Conservation (phyloP, 2,888 invertebrate genomes). For the Drosophila nigritarsus region DNA sequence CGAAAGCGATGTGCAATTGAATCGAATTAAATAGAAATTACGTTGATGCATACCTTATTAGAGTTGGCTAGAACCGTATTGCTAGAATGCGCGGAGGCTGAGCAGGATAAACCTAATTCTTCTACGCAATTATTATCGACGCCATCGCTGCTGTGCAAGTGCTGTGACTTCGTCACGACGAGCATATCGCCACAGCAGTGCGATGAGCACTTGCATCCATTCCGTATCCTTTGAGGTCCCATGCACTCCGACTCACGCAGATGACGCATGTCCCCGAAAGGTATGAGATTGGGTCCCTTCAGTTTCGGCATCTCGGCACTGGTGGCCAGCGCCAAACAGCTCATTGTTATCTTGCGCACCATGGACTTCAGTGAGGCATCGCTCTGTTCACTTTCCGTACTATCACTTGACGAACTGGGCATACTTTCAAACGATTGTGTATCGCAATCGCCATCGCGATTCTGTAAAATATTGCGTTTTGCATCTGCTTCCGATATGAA, state of each 20-base stretch:
- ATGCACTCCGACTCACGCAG: slow-evolving; percentile 56
- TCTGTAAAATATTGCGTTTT: slow-evolving; percentile 9
- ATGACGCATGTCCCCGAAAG: slow-evolving; percentile 70
- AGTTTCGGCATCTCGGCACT: slow-evolving; percentile 60
- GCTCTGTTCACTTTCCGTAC: slow-evolving; percentile 63
- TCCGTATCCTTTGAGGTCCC: slow-evolving; percentile 26
- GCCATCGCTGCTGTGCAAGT: background rate
- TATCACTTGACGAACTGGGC: slow-evolving; percentile 45
- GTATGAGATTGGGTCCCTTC: slow-evolving; percentile 66
- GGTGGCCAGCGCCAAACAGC: slow-evolving; percentile 68
- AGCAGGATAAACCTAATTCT: slow-evolving; percentile 30
- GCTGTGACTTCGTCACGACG: slow-evolving; percentile 15
- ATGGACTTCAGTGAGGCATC: slow-evolving; percentile 64
- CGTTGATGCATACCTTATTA: slow-evolving; percentile 46
- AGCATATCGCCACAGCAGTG: slow-evolving; percentile 67
- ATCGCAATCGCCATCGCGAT: slow-evolving; percentile 42
- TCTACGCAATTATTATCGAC: slow-evolving; percentile 32
- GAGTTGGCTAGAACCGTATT: slow-evolving; percentile 14
- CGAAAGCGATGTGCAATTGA: background rate
- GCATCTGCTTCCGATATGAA: slow-evolving; percentile 58
- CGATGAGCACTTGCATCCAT: slow-evolving; percentile 46
- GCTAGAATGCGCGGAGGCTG: slow-evolving; percentile 26
- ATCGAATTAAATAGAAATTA: background rate
- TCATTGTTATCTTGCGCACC: slow-evolving; percentile 61
- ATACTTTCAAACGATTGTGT: slow-evolving; percentile 53